Conservation (phyloP, 2,113 vertebrate species). For the Rhinichthys klamathensis region DNA sequence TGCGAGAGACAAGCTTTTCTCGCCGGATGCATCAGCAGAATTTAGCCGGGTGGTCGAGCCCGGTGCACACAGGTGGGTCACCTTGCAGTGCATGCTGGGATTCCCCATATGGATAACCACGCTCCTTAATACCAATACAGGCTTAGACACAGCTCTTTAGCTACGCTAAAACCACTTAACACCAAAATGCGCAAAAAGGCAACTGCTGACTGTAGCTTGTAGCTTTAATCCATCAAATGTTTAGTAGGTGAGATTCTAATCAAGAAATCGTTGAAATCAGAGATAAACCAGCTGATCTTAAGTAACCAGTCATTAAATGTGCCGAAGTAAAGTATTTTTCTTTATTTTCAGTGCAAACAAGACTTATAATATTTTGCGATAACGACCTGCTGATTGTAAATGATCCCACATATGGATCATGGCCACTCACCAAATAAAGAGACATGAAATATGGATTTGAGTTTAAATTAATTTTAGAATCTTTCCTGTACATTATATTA, state of each 20-base stretch:
- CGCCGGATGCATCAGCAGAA: conserved; percentile 72
- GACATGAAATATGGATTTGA: background rate
- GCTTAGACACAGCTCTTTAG: conserved; percentile 71
- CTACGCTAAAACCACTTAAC: conserved; percentile 47
- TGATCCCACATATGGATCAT: background rate
- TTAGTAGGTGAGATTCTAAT: conserved; percentile 51
- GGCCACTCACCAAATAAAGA: background rate
- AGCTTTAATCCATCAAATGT: conserved; percentile 55
- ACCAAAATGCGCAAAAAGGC: conserved; percentile 47
- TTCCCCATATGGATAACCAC: conserved; percentile 77
- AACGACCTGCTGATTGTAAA: background rate
- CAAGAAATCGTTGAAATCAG: conserved; percentile 26
- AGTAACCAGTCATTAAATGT: background rate
- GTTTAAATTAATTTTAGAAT: background rate
- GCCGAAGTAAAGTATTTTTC: background rate
- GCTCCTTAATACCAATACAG: conserved; percentile 76
- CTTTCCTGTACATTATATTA: background rate
- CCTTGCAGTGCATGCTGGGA: conserved; percentile 74
- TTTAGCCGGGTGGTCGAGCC: conserved; percentile 61
- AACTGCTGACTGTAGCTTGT: conserved; percentile 56
- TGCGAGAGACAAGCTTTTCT: conserved; percentile 61
- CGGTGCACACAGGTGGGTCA: conserved; percentile 68
- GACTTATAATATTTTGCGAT: background rate
- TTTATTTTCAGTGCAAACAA: background rate
- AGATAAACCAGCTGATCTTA: background rate